phyloP scores from a whole-genome alignment of 2,113 vertebrate species.

The Onychostoma macrolepis region DNA sequence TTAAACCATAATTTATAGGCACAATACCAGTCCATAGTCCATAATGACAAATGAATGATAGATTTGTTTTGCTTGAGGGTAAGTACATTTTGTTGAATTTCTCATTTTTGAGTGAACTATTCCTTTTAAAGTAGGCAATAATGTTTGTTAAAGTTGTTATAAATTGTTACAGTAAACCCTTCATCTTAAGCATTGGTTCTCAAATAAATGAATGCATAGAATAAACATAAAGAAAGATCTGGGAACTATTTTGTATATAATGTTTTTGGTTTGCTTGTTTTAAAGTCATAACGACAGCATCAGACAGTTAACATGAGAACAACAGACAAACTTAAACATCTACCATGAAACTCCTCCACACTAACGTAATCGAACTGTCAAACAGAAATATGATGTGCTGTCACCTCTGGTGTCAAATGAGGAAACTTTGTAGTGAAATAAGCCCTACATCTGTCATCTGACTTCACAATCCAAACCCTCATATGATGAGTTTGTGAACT shows the following conservation, averaged over 20 bases:
- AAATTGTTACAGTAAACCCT: not conserved
- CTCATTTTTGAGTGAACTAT: no score
- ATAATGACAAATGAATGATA: no score
- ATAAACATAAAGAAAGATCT: no score
- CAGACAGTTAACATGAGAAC: slow-evolving; percentile 15
- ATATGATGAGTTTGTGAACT: not conserved
- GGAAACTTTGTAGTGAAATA: not conserved
- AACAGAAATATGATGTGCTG: slow-evolving; percentile 12
- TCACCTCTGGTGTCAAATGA: slow-evolving; percentile 2
- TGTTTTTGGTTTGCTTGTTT: not conserved
- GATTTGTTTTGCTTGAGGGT: no score
- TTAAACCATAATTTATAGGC: no score
- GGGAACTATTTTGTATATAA: no score
- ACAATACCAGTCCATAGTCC: no score
- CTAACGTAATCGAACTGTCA: slow-evolving; percentile 14
- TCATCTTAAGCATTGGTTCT: not conserved
- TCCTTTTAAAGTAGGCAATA: no score
- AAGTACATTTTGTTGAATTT: no score
- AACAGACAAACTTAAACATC: slow-evolving; percentile 1
- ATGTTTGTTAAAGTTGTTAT: no score
- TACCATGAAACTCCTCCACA: not conserved
- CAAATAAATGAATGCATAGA: no score
- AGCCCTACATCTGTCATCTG: slow-evolving; percentile 10
- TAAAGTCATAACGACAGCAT: not conserved
- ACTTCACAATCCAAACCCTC: slow-evolving; percentile 6